Evolutionary conservation across 2,113 vertebrate genomes (phyloP).

Genomic region (Uropsilus gracilis): DNA sequence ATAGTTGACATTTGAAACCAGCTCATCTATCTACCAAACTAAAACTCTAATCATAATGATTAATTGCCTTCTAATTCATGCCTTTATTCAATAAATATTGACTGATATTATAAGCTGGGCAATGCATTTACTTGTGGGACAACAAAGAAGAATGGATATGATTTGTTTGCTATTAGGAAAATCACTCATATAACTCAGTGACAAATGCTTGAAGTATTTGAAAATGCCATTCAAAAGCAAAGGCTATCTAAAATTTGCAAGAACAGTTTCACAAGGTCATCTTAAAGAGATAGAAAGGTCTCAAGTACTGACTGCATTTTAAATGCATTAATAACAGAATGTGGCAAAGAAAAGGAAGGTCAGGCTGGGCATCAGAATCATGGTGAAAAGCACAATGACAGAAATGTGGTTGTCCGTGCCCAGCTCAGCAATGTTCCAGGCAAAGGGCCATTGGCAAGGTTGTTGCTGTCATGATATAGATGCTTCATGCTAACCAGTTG

Average conservation of each 20-base stretch:
- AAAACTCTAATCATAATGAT: neutral
- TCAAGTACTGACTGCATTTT: neutral
- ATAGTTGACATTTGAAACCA: neutral
- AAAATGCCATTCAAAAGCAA: neutral
- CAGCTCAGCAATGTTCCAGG: neutral
- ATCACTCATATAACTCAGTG: neutral
- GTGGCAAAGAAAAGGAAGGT: neutral
- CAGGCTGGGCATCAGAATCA: neutral
- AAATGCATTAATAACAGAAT: neutral
- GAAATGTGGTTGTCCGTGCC: neutral
- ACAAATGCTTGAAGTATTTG: neutral
- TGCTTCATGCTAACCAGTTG: neutral
- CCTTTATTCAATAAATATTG: neutral
- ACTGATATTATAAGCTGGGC: neutral
- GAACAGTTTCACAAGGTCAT: neutral
- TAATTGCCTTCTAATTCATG: neutral
- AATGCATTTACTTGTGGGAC: neutral
- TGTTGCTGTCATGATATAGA: neutral
- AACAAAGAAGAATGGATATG: neutral
- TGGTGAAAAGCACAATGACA: neutral
- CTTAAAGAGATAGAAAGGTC: neutral
- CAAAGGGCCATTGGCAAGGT: neutral
- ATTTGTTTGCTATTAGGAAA: conserved; percentile 30
- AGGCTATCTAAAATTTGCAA: neutral
- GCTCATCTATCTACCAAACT: neutral